Evolutionary conservation across 92 coral and sea anemone species (phyloP).

Genomic region (Isaurus tuberculatus): DNA sequence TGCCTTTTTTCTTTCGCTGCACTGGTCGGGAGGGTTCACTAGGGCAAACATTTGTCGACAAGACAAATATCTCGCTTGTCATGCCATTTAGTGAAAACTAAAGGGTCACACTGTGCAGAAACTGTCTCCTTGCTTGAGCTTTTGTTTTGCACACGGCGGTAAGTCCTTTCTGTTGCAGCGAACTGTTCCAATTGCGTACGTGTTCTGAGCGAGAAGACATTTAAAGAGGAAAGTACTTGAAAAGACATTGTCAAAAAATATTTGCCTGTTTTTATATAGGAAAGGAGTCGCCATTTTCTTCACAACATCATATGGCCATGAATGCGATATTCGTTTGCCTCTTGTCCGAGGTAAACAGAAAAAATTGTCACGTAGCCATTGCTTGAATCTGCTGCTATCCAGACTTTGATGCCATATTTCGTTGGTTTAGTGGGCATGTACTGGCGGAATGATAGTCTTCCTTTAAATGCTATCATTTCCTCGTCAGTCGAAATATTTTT

Average conservation of each 20-base stretch:
- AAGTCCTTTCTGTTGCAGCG: conserved; percentile 45
- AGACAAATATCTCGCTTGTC: not conserved
- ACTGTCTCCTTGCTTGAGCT: conserved; percentile 37
- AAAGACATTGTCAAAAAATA: conserved; percentile 51
- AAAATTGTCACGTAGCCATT: not conserved
- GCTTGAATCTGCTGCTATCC: not conserved
- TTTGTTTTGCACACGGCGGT: conserved; percentile 52
- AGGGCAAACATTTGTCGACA: not conserved
- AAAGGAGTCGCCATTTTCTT: conserved; percentile 59
- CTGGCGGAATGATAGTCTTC: not conserved
- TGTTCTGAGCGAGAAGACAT: conserved; percentile 35
- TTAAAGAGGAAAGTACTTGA: conserved; percentile 37
- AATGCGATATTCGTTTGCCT: not conserved
- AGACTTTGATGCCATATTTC: not conserved
- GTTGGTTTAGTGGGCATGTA: not conserved
- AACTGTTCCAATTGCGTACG: conserved; percentile 58
- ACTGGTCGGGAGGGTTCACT: not conserved
- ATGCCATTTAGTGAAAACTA: conserved; percentile 1
- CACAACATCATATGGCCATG: conserved; percentile 48
- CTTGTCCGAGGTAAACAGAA: not conserved
- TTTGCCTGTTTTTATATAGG: conserved; percentile 40
- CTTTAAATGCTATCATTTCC: conserved; percentile 7
- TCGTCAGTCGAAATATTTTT: not conserved
- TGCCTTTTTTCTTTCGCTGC: not conserved
- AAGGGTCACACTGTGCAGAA: not conserved